A percentile compares a stretch with the other conserved stretches of the same genome.
These are phyloP conservation scores for Eristalinus aeneus DNA, from an alignment of 2,888 invertebrate genomes.

Conservation along the genomic window DNA sequence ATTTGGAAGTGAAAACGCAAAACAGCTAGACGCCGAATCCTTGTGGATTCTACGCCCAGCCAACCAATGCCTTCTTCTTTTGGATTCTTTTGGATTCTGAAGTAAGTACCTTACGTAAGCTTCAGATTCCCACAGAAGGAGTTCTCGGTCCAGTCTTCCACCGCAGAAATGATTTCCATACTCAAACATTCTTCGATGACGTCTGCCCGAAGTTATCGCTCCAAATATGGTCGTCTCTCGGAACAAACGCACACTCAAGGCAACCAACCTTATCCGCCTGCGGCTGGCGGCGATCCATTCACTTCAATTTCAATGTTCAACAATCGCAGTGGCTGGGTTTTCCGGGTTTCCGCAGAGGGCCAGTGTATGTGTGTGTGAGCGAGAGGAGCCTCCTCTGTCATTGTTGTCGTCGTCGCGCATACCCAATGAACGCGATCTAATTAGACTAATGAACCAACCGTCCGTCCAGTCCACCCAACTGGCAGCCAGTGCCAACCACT, in stretches of 20 bases:
- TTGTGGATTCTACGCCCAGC: too few species aligned
- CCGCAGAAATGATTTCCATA: not conserved
- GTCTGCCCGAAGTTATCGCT: slow-evolving; percentile 6
- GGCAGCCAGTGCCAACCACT: slow-evolving; percentile 30
- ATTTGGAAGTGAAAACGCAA: too few species aligned
- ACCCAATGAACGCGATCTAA: slow-evolving; percentile 70
- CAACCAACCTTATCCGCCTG: slow-evolving; percentile 35
- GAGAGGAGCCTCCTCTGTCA: not conserved
- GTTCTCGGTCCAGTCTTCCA: too few species aligned
- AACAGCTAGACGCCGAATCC: too few species aligned
- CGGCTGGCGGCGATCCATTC: slow-evolving; percentile 33
- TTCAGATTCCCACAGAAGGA: too few species aligned
- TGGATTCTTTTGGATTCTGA: too few species aligned
- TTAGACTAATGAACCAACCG: slow-evolving; percentile 72
- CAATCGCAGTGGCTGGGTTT: slow-evolving; percentile 27
- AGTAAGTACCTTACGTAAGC: too few species aligned
- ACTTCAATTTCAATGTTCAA: slow-evolving; percentile 57
- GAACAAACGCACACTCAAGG: not conserved
- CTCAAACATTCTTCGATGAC: not conserved
- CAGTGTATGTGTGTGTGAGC: not conserved
- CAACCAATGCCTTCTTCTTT: too few species aligned
- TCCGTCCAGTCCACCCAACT: slow-evolving; percentile 58
- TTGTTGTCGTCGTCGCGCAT: slow-evolving; percentile 25
- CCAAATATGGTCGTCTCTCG: not conserved
- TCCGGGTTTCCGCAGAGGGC: slow-evolving; percentile 28